phyloP scores from a whole-genome alignment of 2,797 vertebrate species.

The Masticophis lateralis region DNA sequence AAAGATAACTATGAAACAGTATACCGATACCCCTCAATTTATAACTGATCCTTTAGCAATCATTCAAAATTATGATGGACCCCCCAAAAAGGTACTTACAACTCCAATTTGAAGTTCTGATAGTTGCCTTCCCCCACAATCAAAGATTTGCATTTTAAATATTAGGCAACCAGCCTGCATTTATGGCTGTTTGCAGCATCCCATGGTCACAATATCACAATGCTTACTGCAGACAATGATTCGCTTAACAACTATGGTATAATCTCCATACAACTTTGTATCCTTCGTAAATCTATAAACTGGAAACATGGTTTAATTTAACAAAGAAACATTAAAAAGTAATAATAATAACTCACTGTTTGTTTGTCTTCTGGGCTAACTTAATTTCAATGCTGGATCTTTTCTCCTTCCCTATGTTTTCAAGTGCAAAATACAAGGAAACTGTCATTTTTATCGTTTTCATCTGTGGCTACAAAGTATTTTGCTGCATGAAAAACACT shows the following conservation, averaged over 20 bases:
- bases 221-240: not conserved
- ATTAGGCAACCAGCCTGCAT: not conserved
- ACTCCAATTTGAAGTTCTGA: not conserved
- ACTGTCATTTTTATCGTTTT: conserved; percentile 18
- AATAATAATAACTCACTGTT: conserved; percentile 21
- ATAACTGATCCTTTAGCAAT: not conserved
- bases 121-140: not conserved
- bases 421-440: conserved; percentile 35
- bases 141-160: not conserved
- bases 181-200: not conserved
- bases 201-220: not conserved
- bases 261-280: not conserved
- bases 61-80: not conserved
- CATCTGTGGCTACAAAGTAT: conserved; percentile 15
- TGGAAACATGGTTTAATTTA: conserved; percentile 8
- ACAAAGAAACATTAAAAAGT: not conserved
- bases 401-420: conserved; percentile 39
- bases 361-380: conserved; percentile 12
- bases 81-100: not conserved
- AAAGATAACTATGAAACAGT: not conserved
- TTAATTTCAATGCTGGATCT: not conserved
- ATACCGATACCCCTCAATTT: not conserved
- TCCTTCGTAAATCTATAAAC: not conserved
- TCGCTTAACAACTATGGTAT: not conserved
- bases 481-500: conserved; percentile 40